A percentile compares a stretch with the other conserved stretches of the same genome.
These are phyloP conservation scores for Prosapia bicincta DNA, from an alignment of 2,888 invertebrate genomes.

Conservation along the genomic window DNA sequence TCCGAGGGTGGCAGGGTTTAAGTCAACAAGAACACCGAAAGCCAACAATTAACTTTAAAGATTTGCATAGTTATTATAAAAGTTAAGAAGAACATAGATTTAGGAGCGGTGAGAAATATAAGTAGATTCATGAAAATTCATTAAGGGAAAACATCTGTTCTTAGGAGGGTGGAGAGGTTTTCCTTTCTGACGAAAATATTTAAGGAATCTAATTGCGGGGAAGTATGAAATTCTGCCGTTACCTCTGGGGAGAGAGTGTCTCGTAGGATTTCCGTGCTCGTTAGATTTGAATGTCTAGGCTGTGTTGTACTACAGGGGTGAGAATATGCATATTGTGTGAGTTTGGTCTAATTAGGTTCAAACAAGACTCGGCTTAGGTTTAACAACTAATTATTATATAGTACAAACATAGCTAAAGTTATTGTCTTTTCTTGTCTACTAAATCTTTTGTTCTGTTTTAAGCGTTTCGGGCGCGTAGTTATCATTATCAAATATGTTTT, in stretches of 20 bases:
- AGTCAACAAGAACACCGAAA: not conserved
- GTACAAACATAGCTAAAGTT: too few relatives aligned
- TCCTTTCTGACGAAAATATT: not conserved
- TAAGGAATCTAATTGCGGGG: not conserved
- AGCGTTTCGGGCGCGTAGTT: too few relatives aligned
- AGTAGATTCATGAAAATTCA: constrained; percentile 2
- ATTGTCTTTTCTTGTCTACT: too few relatives aligned
- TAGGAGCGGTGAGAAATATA: not conserved
- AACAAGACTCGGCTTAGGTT: too few relatives aligned
- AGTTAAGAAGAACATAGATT: not conserved
- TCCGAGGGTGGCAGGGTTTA: not conserved
- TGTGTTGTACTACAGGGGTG: too few relatives aligned
- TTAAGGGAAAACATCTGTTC: not conserved
- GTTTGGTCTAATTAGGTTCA: too few relatives aligned
- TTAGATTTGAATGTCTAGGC: not conserved
- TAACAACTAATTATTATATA: too few relatives aligned
- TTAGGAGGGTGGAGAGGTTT: not conserved
- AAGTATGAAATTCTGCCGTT: not conserved
- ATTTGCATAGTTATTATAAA: constrained; percentile 2
- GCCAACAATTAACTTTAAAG: not conserved
- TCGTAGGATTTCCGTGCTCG: not conserved
- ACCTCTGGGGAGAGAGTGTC: not conserved
- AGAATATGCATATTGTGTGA: too few relatives aligned
- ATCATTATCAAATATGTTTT: too few relatives aligned
- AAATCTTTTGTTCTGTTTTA: too few relatives aligned